These are phyloP conservation scores for Drosophila paramelanica DNA, from an alignment of 2,888 invertebrate species.

Conservation along the genomic window DNA sequence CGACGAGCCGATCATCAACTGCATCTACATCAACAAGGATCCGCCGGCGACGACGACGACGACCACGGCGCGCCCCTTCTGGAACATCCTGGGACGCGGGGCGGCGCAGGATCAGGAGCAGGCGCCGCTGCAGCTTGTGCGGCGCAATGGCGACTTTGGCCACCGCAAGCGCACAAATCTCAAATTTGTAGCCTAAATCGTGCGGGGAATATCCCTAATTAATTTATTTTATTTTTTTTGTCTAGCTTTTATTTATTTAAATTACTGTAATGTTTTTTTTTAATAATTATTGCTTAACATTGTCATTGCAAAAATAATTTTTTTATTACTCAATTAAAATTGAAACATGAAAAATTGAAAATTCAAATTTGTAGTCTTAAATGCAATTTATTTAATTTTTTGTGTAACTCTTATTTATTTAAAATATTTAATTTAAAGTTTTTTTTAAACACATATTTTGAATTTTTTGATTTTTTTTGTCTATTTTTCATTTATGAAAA, in stretches of 20 bases:
- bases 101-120: slow-evolving; percentile 34
- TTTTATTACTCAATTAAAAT: slow-evolving; percentile 15
- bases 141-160: slow-evolving; percentile 65
- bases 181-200: slow-evolving; percentile 58
- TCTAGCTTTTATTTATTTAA: slow-evolving; percentile 43
- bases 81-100: slow-evolving; percentile 77
- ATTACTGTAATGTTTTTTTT: neutral
- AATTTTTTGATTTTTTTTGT: too few species aligned
- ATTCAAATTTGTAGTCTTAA: too few species aligned
- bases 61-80: slow-evolving; percentile 80
- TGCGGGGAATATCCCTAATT: neutral
- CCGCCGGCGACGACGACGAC: slow-evolving; percentile 63
- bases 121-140: slow-evolving; percentile 15
- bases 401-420: too few species aligned
- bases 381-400: too few species aligned
- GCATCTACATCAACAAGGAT: slow-evolving; percentile 79
- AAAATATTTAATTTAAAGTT: too few species aligned
- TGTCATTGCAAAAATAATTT: slow-evolving; percentile 1
- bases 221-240: slow-evolving; percentile 18
- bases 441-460: slow-evolving; percentile 2
- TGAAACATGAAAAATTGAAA: neutral
- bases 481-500: too few species aligned
- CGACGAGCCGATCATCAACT: slow-evolving; percentile 71
- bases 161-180: slow-evolving; percentile 75
- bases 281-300: slow-evolving; percentile 19